phyloP scores from a whole-genome alignment of 1,140 invertebrate genomes.

The Brachionus rubens region DNA sequence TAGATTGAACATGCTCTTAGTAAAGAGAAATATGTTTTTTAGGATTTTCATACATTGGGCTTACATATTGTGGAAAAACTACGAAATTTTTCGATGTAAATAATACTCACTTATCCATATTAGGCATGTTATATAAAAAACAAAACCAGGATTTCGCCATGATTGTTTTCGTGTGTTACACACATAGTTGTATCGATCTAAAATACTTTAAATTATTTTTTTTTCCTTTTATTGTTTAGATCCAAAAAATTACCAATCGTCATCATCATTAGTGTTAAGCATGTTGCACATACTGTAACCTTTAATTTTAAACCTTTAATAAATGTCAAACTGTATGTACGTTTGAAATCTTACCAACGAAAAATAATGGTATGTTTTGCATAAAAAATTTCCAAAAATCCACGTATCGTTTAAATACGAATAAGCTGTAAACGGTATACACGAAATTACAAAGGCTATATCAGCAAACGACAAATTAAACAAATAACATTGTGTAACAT shows the following conservation, averaged over 20 bases:
- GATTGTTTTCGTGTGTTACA: constrained; percentile 20
- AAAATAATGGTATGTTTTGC: constrained; percentile 36
- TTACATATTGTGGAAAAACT: no score
- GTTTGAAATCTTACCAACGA: constrained; percentile 22
- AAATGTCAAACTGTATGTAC: background rate
- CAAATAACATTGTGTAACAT: constrained; percentile 44
- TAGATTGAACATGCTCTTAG: no score
- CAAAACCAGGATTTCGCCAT: constrained; percentile 31
- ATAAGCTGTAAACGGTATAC: constrained; percentile 4
- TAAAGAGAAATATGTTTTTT: no score
- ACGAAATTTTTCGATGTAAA: background rate
- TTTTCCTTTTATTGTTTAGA: background rate
- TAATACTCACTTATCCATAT: constrained; percentile 24
- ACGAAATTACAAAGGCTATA: constrained; percentile 20
- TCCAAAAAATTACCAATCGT: constrained; percentile 50
- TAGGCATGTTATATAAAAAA: constrained; percentile 23
- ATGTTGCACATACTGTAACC: constrained; percentile 55
- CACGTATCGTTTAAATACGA: constrained; percentile 1
- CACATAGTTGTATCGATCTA: constrained; percentile 29
- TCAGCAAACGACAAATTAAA: constrained; percentile 43
- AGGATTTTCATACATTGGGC: no score
- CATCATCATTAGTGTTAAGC: constrained; percentile 55
- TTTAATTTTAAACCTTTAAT: constrained; percentile 24
- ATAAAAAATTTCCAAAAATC: constrained; percentile 36
- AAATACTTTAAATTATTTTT: background rate